Percentiles rank a stretch among this genome's conserved stretches.
These are phyloP conservation scores for Drepanosiphum platanoidis DNA, from an alignment of 2,888 invertebrate species.

Conservation along the genomic window DNA sequence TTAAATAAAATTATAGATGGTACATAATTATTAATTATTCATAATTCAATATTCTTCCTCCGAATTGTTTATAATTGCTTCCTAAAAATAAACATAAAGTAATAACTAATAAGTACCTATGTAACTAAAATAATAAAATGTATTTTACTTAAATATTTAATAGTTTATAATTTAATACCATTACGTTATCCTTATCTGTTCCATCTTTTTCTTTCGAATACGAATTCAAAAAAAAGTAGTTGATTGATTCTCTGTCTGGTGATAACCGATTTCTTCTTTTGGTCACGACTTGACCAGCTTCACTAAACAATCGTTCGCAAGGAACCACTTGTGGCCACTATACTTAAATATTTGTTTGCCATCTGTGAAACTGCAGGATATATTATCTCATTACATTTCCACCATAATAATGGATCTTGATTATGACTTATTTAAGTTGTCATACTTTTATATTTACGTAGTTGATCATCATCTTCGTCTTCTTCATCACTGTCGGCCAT, in stretches of 20 bases:
- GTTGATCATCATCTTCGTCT: not conserved
- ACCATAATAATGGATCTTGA: not conserved
- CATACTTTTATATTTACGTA: constrained; percentile 12
- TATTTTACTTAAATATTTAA: not conserved
- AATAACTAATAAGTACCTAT: not conserved
- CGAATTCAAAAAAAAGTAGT: not conserved
- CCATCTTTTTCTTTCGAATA: not conserved
- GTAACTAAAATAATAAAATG: not conserved
- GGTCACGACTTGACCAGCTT: not conserved
- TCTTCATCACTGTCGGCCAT: not conserved
- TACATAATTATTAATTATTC: no score
- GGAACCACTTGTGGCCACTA: not conserved
- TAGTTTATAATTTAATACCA: not conserved
- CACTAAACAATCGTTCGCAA: not conserved
- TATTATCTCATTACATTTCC: not conserved
- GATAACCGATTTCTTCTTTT: constrained; percentile 15
- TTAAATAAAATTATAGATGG: not conserved
- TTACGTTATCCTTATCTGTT: not conserved
- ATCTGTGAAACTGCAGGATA: not conserved
- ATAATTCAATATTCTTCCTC: not conserved
- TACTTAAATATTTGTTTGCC: constrained; percentile 5
- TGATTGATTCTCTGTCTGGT: not conserved
- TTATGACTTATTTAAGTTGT: not conserved
- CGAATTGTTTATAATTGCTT: not conserved
- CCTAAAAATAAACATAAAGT: not conserved